Conservation (phyloP, 1,140 invertebrate genomes). For the Anastrepha ludens region DNA sequence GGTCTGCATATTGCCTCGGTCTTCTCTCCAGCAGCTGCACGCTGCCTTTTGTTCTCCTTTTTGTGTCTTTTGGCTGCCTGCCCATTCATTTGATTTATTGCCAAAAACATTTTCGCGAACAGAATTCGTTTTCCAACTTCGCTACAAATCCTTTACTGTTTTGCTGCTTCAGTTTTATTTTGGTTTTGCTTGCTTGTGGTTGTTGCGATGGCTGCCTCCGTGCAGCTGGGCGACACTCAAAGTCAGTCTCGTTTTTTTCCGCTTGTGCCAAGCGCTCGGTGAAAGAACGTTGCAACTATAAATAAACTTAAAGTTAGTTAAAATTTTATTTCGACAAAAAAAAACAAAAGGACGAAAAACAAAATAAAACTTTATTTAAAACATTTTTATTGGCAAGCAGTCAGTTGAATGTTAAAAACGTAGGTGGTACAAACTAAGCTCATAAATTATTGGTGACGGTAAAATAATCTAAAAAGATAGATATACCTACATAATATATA, state of each 20-base stretch:
- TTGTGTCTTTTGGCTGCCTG: slow-evolving; percentile 61
- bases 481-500: no score
- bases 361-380: not conserved
- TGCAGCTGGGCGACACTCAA: not conserved
- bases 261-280: not conserved
- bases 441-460: no score
- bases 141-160: not conserved
- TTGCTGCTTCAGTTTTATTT: not conserved
- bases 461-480: no score
- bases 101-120: slow-evolving; percentile 66
- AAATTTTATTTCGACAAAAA: not conserved
- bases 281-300: not conserved
- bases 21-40: slow-evolving; percentile 55
- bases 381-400: not conserved
- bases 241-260: slow-evolving; percentile 41
- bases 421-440: not conserved
- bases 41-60: slow-evolving; percentile 60
- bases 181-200: not conserved
- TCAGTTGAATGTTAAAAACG: not conserved
- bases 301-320: not conserved
- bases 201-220: not conserved
- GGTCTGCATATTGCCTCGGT: not conserved
- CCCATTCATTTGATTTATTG: slow-evolving; percentile 67
- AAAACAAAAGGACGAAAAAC: not conserved
- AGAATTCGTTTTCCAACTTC: not conserved